Base-by-base conservation (phyloP, 2,888 invertebrate species). In the Drosophila ustulata region DNA sequence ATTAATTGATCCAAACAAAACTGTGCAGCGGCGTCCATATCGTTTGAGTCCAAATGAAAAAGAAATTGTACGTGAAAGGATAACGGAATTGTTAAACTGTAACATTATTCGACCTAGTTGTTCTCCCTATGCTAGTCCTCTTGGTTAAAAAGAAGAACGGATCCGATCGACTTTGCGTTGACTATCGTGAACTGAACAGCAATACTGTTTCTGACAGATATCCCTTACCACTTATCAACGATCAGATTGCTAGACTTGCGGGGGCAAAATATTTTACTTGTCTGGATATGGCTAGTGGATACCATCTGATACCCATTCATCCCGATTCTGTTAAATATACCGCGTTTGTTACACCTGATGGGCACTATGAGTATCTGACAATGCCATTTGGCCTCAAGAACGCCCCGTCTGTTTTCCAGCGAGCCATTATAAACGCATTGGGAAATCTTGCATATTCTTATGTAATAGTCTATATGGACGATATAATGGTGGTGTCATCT, bases 61-160 rank as follows among this genome's bases (percentile, higher is more conserved):
- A 56, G 8, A 64, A 50, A 64, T 56, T 45, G 43, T 56, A 56
- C 56, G 56, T 43, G 49, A 55, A 51, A 55, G 45, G 34, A 64
- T 56, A 57, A 64, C 47, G 7, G 53, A 62, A 55, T 43, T 63
- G n/a, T n/a, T n/a, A n/a, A n/a, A n/a, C n/a, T n/a, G 59, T 59
- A 53, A 66, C 18, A 59, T 66, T 32, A 55, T 59, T 45, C 50
- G 61, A 41, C 62, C 49, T 32, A 55, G 53, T 49, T 49, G 25
- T 25, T 62, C 49, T 13, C 49, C 53, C 7, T 62, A 52, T 41
- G 61, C 51, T 11, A 55, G 50, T 13, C 49, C 50, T 61, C 1
- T 34, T 62, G 7, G 59, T 56, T 7, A 45, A 59, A 51, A 59
- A 61, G 55, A 55, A 56, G 18, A 41, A 66, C 8, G 59, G 59